Evolutionary conservation across 1,140 invertebrate genomes (phyloP).

Genomic region (Colletes latitarsis): DNA sequence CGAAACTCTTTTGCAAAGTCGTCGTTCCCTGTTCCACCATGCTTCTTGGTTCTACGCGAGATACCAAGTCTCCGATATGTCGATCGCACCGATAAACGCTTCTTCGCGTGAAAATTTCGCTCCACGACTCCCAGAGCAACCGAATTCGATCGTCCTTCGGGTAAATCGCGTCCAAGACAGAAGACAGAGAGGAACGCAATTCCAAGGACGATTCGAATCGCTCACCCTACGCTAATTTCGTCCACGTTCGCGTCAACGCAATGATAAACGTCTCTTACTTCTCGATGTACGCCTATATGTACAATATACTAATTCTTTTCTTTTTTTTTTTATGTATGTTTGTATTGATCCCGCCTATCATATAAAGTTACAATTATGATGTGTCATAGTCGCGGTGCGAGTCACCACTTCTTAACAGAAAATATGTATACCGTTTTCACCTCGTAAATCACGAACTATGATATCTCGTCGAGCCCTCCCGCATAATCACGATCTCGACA

Average conservation of each 20-base stretch:
- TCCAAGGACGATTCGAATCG: not conserved
- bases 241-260: slow-evolving; percentile 27
- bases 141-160: not conserved
- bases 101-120: not conserved
- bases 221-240: not conserved
- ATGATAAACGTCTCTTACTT: slow-evolving; percentile 41
- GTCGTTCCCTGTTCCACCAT: not conserved
- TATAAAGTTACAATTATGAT: slow-evolving; percentile 78
- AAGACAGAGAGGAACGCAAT: slow-evolving; percentile 5
- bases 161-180: not conserved
- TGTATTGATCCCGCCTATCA: slow-evolving; percentile 76
- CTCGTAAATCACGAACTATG: slow-evolving; percentile 8
- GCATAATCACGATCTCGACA: not conserved
- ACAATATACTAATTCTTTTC: slow-evolving; percentile 74
- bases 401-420: slow-evolving; percentile 52
- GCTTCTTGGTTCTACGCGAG: not conserved
- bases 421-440: slow-evolving; percentile 41
- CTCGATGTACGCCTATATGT: slow-evolving; percentile 66
- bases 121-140: not conserved
- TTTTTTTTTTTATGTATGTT: slow-evolving; percentile 27
- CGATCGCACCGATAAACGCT: slow-evolving; percentile 15
- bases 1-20: not conserved
- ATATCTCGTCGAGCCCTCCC: slow-evolving; percentile 30
- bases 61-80: slow-evolving; percentile 41
- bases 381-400: slow-evolving; percentile 70